Conservation (phyloP, 2,888 invertebrate genomes). For the Eucera pruinosa region DNA sequence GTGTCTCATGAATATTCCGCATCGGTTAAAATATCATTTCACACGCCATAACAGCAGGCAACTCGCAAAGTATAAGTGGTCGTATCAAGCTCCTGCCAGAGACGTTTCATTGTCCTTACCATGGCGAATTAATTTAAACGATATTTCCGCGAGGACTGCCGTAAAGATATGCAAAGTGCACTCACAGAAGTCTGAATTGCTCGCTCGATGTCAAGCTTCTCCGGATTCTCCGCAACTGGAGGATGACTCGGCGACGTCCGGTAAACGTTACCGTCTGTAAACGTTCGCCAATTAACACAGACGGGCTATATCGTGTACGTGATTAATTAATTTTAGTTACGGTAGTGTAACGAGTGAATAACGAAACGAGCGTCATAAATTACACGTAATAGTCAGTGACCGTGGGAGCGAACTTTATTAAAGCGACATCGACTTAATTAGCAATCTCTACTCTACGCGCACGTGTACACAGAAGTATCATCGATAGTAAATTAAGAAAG, state of each 20-base stretch:
- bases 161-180: slow-evolving; percentile 24
- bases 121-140: slow-evolving; percentile 68
- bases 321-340: slow-evolving; percentile 37
- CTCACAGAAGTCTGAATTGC: not conserved
- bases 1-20: too few species aligned
- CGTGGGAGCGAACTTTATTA: slow-evolving; percentile 3
- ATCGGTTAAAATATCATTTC: not conserved
- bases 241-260: not conserved
- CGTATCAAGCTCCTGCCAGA: not conserved
- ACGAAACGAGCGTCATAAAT: slow-evolving; percentile 15
- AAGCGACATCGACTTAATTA: slow-evolving; percentile 22
- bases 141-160: slow-evolving; percentile 36
- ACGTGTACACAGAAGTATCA: not conserved
- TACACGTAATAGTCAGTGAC: slow-evolving; percentile 5
- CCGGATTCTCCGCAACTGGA: not conserved
- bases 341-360: slow-evolving; percentile 11
- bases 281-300: slow-evolving; percentile 26
- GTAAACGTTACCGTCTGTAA: not conserved
- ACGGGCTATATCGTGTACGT: not conserved
- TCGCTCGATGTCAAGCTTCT: not conserved
- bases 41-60: not conserved
- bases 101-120: slow-evolving; percentile 20
- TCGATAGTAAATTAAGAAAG: slow-evolving; percentile 15
- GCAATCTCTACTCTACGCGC: not conserved
- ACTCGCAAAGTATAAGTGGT: not conserved